Conservation (phyloP, 2,113 vertebrate genomes). For the Scomber colias region DNA sequence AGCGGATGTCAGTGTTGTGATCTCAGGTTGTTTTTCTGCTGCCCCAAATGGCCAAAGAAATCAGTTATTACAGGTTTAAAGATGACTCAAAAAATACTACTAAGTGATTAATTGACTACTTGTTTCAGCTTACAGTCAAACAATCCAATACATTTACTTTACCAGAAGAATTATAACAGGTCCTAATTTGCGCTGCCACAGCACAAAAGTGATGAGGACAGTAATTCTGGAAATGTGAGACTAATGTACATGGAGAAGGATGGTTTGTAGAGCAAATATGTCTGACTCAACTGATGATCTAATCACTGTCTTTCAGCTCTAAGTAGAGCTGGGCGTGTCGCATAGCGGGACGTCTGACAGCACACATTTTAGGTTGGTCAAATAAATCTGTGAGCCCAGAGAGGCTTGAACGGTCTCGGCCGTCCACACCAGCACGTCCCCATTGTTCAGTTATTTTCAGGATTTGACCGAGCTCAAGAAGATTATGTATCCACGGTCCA, state of each 20-base stretch:
- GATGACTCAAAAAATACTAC: not conserved
- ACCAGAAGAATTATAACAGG: conserved; percentile 19
- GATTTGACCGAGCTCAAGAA: conserved; percentile 38
- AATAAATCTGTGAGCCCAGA: conserved; percentile 32
- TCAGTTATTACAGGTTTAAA: too few species aligned
- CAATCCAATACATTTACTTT: not conserved
- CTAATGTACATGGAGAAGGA: conserved; percentile 32
- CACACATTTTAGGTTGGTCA: conserved; percentile 15
- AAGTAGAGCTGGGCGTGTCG: conserved; percentile 58
- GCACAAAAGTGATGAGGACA: conserved; percentile 1
- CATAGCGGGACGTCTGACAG: conserved; percentile 27
- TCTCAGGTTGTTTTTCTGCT: not conserved
- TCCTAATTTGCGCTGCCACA: not conserved
- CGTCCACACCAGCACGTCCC: conserved; percentile 2
- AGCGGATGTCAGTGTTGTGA: not conserved
- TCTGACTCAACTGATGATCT: conserved; percentile 56
- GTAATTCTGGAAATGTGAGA: conserved; percentile 27
- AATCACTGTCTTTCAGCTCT: conserved; percentile 35
- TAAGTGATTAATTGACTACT: not conserved
- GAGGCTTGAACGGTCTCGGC: conserved; percentile 21
- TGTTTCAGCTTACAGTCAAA: conserved; percentile 11
- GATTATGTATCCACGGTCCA: conserved; percentile 42
- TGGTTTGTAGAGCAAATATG: conserved; percentile 29
- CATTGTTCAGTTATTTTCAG: conserved; percentile 32
- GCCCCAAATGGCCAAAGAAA: not conserved